These are phyloP conservation scores for Diadumene lineata DNA, from an alignment of 92 coral and sea anemone genomes.

Conservation along the genomic window DNA sequence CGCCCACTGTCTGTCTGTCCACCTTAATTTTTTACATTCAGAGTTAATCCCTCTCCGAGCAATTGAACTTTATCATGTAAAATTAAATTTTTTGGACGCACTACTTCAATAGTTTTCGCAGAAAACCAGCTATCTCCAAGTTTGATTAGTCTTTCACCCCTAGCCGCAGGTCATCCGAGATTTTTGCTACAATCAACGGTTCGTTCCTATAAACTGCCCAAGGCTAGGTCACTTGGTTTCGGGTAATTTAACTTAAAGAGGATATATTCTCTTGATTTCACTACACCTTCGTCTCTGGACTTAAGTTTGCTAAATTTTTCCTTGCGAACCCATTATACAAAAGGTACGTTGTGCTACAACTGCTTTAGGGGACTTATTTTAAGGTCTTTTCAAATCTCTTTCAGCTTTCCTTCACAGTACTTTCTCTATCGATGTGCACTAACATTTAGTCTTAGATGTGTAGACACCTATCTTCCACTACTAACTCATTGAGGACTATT, in stretches of 20 bases:
- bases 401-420: conserved; percentile 90
- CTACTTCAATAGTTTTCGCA: conserved; percentile 82
- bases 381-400: conserved; percentile 82
- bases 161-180: conserved; percentile 86
- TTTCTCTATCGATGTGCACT: conserved; percentile 76
- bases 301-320: conserved; percentile 90
- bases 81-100: conserved; percentile 55
- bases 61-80: conserved; percentile 65
- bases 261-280: conserved; percentile 66
- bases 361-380: conserved; percentile 80
- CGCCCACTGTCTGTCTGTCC: conserved; percentile 79
- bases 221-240: conserved; percentile 95
- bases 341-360: conserved; percentile 81
- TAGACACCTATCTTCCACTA: conserved; percentile 78
- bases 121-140: conserved; percentile 91
- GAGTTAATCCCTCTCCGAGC: conserved; percentile 76
- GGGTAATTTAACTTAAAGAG: conserved; percentile 89
- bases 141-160: conserved; percentile 91
- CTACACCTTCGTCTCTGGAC: conserved; percentile 60
- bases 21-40: conserved; percentile 63
- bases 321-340: conserved; percentile 92
- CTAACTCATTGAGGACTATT: conserved; percentile 63
- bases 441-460: conserved; percentile 80
- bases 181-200: conserved; percentile 94
- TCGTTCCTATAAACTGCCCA: conserved; percentile 77